Percentiles rank a stretch among this genome's conserved stretches.
Evolutionary conservation across 2,113 vertebrate species (phyloP).

Genomic region (Erythrolamprus reginae): DNA sequence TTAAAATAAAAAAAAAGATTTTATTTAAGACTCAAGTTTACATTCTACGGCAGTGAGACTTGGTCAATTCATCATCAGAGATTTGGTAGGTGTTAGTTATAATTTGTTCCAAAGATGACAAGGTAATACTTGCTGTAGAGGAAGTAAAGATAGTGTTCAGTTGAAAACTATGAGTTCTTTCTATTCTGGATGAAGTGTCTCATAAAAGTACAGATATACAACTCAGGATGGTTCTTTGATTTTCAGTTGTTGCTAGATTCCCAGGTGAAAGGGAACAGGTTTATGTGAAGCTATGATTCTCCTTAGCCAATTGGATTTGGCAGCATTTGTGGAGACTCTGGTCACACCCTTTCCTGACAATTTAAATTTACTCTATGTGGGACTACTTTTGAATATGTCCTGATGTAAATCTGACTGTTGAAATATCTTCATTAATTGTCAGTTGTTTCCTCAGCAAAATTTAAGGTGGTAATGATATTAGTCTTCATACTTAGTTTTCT

Average conservation of each 20-base stretch:
- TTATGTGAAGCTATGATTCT: not conserved
- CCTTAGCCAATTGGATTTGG: not conserved
- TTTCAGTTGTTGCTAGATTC: not conserved
- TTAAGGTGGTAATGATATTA: not conserved
- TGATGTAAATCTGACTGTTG: not conserved
- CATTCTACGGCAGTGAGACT: not conserved
- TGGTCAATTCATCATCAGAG: not conserved
- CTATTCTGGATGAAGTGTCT: not conserved
- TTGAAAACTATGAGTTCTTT: not conserved
- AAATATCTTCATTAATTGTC: not conserved
- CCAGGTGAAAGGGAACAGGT: not conserved
- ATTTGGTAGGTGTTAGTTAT: not conserved
- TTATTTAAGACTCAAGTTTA: not conserved
- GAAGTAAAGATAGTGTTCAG: not conserved
- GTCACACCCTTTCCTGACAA: not conserved
- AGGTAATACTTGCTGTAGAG: not conserved
- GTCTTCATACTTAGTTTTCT: not conserved
- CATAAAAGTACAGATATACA: not conserved
- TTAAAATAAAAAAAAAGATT: too few relatives aligned
- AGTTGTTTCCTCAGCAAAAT: not conserved
- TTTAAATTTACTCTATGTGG: not conserved
- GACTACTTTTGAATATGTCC: not conserved
- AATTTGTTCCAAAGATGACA: not conserved
- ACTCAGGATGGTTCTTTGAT: not conserved
- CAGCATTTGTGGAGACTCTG: not conserved